phyloP scores from a whole-genome alignment of 2,888 invertebrate genomes.

The Chironomus riparius region DNA sequence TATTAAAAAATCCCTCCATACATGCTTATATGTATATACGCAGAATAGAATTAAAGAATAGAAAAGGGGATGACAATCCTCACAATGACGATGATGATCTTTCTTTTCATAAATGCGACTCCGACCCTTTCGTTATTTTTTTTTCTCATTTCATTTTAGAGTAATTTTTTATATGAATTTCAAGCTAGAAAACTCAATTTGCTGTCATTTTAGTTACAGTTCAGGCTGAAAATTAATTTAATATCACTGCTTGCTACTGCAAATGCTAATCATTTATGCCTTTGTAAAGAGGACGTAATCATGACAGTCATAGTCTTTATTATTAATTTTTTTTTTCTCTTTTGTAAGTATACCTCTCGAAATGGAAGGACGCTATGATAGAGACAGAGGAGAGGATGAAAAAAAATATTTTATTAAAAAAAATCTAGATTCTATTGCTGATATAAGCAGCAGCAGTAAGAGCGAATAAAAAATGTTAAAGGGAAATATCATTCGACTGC shows the following conservation, averaged over 20 bases:
- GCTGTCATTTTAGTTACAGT: slow-evolving; percentile 5
- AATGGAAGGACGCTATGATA: no score
- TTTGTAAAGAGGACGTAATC: background rate
- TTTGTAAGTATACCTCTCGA: no score
- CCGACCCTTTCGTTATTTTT: background rate
- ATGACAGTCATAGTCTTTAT: background rate
- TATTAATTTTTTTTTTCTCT: no score
- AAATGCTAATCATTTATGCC: background rate
- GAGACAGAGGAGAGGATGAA: no score
- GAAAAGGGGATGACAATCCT: background rate
- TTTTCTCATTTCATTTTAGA: background rate
- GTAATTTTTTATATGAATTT: background rate
- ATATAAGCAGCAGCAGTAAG: no score
- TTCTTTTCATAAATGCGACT: background rate
- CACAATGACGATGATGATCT: background rate
- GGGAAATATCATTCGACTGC: background rate
- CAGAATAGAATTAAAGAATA: background rate
- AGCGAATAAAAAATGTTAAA: no score
- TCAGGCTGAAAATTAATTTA: background rate
- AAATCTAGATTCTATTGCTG: no score
- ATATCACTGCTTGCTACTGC: background rate
- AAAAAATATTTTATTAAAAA: no score
- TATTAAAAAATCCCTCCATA: background rate
- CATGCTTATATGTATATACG: background rate
- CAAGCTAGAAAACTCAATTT: background rate